These are phyloP conservation scores for Arctocebus calabarensis DNA, from an alignment of 2,797 vertebrate species.

Conservation along the genomic window DNA sequence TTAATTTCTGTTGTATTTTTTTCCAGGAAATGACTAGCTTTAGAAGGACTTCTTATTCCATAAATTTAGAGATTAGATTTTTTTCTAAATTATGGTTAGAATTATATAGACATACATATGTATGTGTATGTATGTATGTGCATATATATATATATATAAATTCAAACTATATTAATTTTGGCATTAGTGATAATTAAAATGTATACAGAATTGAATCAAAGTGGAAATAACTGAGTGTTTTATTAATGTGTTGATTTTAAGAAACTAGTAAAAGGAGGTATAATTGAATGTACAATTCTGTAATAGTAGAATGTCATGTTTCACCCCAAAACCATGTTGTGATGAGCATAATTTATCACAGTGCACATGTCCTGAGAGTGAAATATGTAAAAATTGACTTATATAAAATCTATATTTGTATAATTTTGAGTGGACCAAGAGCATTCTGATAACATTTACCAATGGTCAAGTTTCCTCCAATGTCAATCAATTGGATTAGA, in stretches of 20 bases:
- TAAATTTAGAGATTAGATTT: not conserved
- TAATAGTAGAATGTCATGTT: slow-evolving; percentile 5
- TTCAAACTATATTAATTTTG: not conserved
- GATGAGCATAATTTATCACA: slow-evolving; percentile 10
- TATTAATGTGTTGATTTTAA: not conserved
- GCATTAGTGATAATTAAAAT: not conserved
- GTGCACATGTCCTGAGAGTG: not conserved
- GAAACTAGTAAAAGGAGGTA: not conserved
- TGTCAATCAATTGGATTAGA: not conserved
- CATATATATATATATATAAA: not conserved
- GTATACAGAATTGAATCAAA: slow-evolving; percentile 24
- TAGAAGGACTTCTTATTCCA: not conserved
- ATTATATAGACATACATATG: not conserved
- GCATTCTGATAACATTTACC: not conserved
- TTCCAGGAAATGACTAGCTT: slow-evolving; percentile 8
- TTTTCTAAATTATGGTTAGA: slow-evolving; percentile 21
- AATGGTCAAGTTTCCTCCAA: not conserved
- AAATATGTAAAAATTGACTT: not conserved
- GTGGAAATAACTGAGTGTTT: slow-evolving; percentile 1
- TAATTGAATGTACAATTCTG: not conserved
- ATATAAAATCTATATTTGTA: not conserved
- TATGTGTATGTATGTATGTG: no score
- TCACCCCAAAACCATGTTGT: not conserved
- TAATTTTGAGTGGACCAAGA: not conserved
- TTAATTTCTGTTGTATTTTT: slow-evolving; percentile 18